These are phyloP conservation scores for Drosophila simulans DNA, from an alignment of 1,140 invertebrate genomes.

Conservation along the genomic window DNA sequence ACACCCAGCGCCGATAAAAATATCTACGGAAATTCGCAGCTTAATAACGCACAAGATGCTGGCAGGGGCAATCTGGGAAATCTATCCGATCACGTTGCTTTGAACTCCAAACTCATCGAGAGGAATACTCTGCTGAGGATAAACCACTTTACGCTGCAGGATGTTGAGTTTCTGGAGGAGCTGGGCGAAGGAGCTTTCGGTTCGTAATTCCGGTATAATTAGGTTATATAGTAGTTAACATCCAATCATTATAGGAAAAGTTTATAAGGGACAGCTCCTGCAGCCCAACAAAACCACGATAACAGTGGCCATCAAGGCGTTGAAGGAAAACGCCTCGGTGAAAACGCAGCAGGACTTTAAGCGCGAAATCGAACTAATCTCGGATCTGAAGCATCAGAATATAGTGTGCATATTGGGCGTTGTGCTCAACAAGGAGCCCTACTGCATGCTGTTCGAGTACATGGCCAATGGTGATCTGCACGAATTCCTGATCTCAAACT, in stretches of 20 bases:
- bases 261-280: slow-evolving; percentile 96
- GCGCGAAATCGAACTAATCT: slow-evolving; percentile 95
- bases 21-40: slow-evolving; percentile 89
- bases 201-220: slow-evolving; percentile 68
- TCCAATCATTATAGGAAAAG: slow-evolving; percentile 87
- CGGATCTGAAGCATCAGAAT: slow-evolving; percentile 96
- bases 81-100: slow-evolving; percentile 37
- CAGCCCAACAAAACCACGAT: slow-evolving; percentile 87
- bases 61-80: slow-evolving; percentile 83
- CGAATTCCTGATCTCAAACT: slow-evolving; percentile 96
- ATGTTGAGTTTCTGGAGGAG: slow-evolving; percentile 96
- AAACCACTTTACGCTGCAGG: slow-evolving; percentile 90
- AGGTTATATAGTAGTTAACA: not conserved
- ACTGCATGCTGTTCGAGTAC: slow-evolving; percentile 98
- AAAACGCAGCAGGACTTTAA: slow-evolving; percentile 97
- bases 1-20: slow-evolving; percentile 90
- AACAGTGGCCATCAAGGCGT: slow-evolving; percentile 96
- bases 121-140: slow-evolving; percentile 86
- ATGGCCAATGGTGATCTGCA: slow-evolving; percentile 98
- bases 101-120: slow-evolving; percentile 84
- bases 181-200: slow-evolving; percentile 98
- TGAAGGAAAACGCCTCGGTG: slow-evolving; percentile 96
- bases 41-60: slow-evolving; percentile 91
- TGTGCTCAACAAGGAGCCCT: slow-evolving; percentile 94
- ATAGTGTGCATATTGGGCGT: slow-evolving; percentile 98